Conservation (phyloP, 2,797 vertebrate genomes). For the Sylvia borin region DNA sequence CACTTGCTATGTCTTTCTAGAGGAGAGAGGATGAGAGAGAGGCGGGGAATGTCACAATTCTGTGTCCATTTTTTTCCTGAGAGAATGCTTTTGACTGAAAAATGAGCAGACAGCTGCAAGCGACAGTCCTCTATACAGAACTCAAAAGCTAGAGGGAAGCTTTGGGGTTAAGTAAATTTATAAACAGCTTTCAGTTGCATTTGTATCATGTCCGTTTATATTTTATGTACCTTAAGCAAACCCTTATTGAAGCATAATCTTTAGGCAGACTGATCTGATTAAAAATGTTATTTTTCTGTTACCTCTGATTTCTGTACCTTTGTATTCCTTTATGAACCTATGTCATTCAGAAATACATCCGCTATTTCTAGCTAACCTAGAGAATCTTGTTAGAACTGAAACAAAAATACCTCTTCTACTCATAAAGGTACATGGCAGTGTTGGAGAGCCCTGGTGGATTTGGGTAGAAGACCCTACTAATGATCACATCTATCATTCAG, state of each 20-base stretch:
- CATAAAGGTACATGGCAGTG: slow-evolving; percentile 87
- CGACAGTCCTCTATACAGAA: background rate
- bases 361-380: background rate
- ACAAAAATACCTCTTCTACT: slow-evolving; percentile 1
- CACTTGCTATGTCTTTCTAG: background rate
- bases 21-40: background rate
- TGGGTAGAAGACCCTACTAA: slow-evolving; percentile 98
- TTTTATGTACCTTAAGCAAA: background rate
- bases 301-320: background rate
- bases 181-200: background rate
- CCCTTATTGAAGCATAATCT: background rate
- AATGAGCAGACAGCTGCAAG: background rate
- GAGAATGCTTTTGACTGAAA: background rate
- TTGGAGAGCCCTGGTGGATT: slow-evolving; percentile 97
- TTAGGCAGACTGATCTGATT: background rate
- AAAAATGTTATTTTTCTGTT: background rate
- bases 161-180: background rate
- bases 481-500: slow-evolving; percentile 98
- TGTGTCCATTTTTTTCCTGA: background rate
- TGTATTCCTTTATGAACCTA: background rate
- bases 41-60: background rate
- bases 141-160: background rate
- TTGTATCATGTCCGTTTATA: background rate
- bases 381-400: background rate
- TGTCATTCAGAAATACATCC: background rate